A percentile compares a stretch with the other conserved stretches of the same genome.
phyloP scores from a whole-genome alignment of 2,888 invertebrate species.

The Drosophila fungiperda region DNA sequence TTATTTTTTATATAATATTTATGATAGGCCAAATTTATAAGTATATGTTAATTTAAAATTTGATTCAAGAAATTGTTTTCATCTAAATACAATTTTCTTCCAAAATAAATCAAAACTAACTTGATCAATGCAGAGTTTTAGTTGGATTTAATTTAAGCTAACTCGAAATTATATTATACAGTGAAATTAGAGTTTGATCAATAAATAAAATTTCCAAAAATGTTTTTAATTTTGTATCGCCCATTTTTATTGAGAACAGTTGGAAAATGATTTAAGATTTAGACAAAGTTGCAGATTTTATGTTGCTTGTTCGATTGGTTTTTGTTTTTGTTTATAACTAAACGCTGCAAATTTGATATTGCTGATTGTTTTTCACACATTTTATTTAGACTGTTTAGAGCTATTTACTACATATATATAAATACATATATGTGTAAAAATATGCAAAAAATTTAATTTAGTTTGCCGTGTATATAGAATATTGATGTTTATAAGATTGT shows the following conservation, averaged over 20 bases:
- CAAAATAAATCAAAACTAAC: too few species aligned
- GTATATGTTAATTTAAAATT: too few species aligned
- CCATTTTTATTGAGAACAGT: conserved; percentile 71
- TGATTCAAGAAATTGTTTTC: too few species aligned
- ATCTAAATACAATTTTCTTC: too few species aligned
- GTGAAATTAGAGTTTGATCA: background rate
- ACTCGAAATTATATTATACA: background rate
- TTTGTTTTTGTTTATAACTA: conserved; percentile 32
- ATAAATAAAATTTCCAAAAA: background rate
- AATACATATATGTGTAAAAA: conserved; percentile 29
- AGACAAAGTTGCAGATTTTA: conserved; percentile 31
- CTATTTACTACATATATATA: conserved; percentile 6
- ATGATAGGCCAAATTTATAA: background rate
- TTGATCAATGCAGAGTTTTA: background rate
- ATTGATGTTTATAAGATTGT: conserved; percentile 11
- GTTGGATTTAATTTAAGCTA: background rate
- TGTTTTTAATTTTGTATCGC: conserved; percentile 14
- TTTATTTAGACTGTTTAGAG: conserved; percentile 29
- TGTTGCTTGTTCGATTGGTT: background rate
- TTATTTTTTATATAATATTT: background rate
- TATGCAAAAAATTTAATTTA: conserved; percentile 26
- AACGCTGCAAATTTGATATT: conserved; percentile 37
- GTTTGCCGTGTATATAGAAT: conserved; percentile 25
- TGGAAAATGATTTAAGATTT: conserved; percentile 51
- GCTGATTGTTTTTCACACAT: conserved; percentile 54